Percentiles rank a stretch among this genome's conserved stretches.
Conservation (phyloP, 2,113 vertebrate species). For the Vulpes lagopus region DNA sequence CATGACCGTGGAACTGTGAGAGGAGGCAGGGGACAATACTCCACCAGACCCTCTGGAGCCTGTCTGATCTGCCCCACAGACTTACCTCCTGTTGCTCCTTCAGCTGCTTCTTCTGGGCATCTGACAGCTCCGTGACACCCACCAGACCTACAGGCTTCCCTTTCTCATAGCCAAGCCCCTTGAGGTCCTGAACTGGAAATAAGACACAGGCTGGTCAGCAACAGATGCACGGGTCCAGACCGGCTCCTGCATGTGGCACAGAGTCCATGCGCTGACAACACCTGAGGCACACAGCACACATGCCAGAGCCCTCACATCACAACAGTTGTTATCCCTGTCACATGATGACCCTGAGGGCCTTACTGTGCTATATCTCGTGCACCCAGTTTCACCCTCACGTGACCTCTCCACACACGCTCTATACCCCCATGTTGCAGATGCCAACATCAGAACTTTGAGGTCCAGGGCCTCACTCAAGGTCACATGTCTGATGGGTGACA, state of each 20-base stretch:
- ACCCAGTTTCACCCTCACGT: neutral
- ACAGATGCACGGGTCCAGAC: fast-evolving
- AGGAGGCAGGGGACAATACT: too few species aligned
- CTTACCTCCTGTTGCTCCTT: conserved; percentile 98
- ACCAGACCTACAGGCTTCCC: conserved; percentile 97
- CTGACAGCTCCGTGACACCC: conserved; percentile 96
- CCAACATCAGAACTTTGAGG: neutral
- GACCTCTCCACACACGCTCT: neutral
- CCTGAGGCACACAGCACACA: neutral
- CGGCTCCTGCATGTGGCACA: fast-evolving
- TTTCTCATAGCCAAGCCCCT: conserved; percentile 96
- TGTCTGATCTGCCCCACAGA: neutral
- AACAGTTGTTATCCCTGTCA: neutral
- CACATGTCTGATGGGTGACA: neutral
- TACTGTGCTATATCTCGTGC: fast-evolving
- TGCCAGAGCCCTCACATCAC: too few species aligned
- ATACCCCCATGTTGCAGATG: neutral
- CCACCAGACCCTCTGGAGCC: neutral
- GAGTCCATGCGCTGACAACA: neutral
- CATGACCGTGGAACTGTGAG: neutral
- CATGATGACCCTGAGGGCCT: fast-evolving
- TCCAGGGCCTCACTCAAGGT: neutral
- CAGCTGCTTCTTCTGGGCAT: conserved; percentile 97
- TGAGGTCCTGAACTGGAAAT: conserved; percentile 94
- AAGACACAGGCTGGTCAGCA: neutral